A percentile compares a stretch with the other conserved stretches of the same genome.
Conservation (phyloP, 2,888 invertebrate species). For the Perdita meconis region DNA sequence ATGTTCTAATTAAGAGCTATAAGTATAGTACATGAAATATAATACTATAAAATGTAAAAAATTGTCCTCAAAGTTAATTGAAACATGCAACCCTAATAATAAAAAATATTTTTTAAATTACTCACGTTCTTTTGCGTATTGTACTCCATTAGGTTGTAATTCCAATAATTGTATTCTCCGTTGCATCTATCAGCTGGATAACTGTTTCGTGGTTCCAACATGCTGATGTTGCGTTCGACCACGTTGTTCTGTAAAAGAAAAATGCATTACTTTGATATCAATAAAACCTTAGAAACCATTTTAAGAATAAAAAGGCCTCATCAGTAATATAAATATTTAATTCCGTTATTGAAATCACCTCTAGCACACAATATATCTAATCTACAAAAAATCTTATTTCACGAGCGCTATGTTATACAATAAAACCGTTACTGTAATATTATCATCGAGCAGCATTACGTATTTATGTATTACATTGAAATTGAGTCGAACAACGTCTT, state of each 20-base stretch:
- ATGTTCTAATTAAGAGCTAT: background rate
- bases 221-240: conserved; percentile 78
- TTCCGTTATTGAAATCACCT: background rate
- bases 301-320: no score
- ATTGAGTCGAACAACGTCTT: background rate
- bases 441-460: background rate
- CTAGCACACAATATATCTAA: background rate
- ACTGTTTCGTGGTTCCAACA: conserved; percentile 79
- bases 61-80: no score
- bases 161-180: conserved; percentile 80
- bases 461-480: background rate
- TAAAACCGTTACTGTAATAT: background rate
- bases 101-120: conserved; percentile 11
- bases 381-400: conserved; percentile 7
- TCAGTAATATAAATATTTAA: background rate
- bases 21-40: conserved; percentile 2
- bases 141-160: conserved; percentile 74
- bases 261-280: no score
- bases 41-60: background rate
- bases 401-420: background rate
- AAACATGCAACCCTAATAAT: no score
- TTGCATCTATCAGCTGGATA: conserved; percentile 75
- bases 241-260: conserved; percentile 53
- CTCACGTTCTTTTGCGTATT: conserved; percentile 64
- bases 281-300: no score